phyloP scores from a whole-genome alignment of 2,888 invertebrate species.

The Dioctria rufipes region DNA sequence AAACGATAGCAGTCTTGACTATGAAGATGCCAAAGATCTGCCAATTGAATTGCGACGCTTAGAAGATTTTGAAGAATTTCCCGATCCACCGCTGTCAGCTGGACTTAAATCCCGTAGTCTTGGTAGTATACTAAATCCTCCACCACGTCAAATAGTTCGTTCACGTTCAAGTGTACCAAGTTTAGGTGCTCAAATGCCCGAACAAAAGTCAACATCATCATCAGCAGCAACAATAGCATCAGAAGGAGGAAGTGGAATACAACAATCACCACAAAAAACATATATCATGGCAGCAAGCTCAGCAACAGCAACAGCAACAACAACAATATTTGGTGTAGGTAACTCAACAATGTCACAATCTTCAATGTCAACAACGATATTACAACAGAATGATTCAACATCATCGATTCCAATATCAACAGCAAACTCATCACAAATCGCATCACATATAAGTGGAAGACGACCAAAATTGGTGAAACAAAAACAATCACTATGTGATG shows the following conservation, averaged over 20 bases:
- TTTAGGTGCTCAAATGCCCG: conserved; percentile 71
- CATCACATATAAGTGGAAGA: conserved; percentile 67
- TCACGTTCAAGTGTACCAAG: conserved; percentile 85
- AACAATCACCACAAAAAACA: conserved; percentile 32
- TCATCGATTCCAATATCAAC: conserved; percentile 61
- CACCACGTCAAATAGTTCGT: conserved; percentile 80
- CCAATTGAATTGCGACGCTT: conserved; percentile 90
- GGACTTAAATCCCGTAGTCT: conserved; percentile 87
- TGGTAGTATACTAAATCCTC: conserved; percentile 85
- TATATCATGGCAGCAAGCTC: neutral
- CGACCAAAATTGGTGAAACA: conserved; percentile 86
- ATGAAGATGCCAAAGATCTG: conserved; percentile 81
- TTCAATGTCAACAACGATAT: neutral
- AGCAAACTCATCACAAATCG: conserved; percentile 65
- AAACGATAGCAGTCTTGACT: conserved; percentile 76
- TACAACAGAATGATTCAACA: conserved; percentile 18
- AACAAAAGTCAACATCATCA: conserved; percentile 55
- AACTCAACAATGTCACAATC: conserved; percentile 32
- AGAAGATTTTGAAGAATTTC: conserved; percentile 76
- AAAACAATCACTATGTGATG: conserved; percentile 87
- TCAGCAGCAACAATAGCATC: conserved; percentile 56
- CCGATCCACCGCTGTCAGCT: conserved; percentile 75
- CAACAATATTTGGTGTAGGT: neutral
- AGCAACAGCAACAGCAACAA: neutral
- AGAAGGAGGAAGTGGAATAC: neutral